Evolutionary conservation across 2,888 invertebrate species (phyloP).

Genomic region (Abrostola tripartita): DNA sequence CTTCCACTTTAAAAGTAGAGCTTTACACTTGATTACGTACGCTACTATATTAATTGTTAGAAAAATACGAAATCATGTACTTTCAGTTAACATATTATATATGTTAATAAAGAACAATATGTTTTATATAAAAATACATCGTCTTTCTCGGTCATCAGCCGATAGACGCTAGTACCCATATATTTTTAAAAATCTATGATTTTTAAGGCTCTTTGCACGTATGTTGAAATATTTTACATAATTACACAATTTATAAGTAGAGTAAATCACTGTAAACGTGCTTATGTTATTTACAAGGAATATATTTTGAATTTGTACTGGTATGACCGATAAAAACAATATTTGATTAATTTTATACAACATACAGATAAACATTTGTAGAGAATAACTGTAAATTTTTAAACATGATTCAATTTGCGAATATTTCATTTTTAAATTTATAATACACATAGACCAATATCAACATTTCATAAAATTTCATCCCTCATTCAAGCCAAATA

Average conservation of each 20-base stretch:
- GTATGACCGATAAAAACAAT: slow-evolving; percentile 80
- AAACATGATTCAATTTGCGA: slow-evolving; percentile 66
- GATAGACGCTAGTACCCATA: slow-evolving; percentile 85
- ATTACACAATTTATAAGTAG: slow-evolving; percentile 81
- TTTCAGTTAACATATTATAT: slow-evolving; percentile 87
- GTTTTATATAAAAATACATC: slow-evolving; percentile 88
- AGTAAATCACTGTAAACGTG: slow-evolving; percentile 80
- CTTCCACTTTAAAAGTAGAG: slow-evolving; percentile 81
- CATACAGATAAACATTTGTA: slow-evolving; percentile 76
- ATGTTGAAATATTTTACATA: slow-evolving; percentile 83
- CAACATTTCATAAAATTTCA: slow-evolving; percentile 78
- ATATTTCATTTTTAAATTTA: slow-evolving; percentile 64
- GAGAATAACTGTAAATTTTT: slow-evolving; percentile 73
- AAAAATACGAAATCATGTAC: slow-evolving; percentile 88
- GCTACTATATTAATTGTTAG: slow-evolving; percentile 83
- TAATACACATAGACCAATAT: slow-evolving; percentile 71
- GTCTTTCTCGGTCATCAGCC: slow-evolving; percentile 77
- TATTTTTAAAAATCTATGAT: slow-evolving; percentile 86
- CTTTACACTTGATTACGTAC: slow-evolving; percentile 77
- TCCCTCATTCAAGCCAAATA: slow-evolving; percentile 68
- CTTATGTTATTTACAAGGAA: slow-evolving; percentile 82
- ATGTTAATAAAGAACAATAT: slow-evolving; percentile 88
- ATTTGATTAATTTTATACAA: slow-evolving; percentile 73
- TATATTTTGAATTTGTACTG: slow-evolving; percentile 81
- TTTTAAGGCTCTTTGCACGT: slow-evolving; percentile 87